Base-by-base conservation (phyloP, 2,113 vertebrate species). In the Chlorodrepanis virens region DNA sequence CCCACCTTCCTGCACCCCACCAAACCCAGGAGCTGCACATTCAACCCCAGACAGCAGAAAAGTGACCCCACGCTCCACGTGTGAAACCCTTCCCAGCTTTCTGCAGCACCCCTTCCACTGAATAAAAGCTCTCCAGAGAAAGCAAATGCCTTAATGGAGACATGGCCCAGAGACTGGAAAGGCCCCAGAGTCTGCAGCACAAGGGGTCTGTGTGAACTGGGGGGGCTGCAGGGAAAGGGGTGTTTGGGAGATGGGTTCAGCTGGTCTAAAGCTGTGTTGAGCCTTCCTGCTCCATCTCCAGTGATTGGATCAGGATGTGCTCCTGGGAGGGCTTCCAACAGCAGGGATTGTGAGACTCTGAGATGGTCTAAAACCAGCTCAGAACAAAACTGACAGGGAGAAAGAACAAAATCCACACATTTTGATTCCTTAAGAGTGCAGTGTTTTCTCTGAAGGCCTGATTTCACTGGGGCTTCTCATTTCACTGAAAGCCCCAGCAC, bases 161-260 rank as follows among this genome's bases (percentile, higher is more conserved):
- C 50, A 3, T 5, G 27, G 7, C 9, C 44, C 49, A 54, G 57
- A 40, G 53, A 13, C 35, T 89, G 65, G 61, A n/a, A 42, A 61
- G 63, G 56, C 28, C 37, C 37, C 52, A 57, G 75, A 44, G 12
- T 7, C 8, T 2, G 0, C 22, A 44, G 49, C 42, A 75, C 11
- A 22, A 0, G 1, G 22, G 12, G 5, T 13, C 47, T 1, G 2
- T 12, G 40, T n/a, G 21, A 70, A 27, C 13, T 2, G 0, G 9
- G 10, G 13, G 16, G 12, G 3, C 45, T 64, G 53, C 49, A 44
- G 19, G 35, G 23, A 5, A 19, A 69, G 25, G n/a, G n/a, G 5
- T 1, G 9, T 31, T 60, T 45, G 71, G 81, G 24, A 71, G 52
- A 44, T 6, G 33, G 44, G 9, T 9, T 7, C 24, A 47, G 28